Evolutionary conservation across 1,140 invertebrate species (phyloP).

Genomic region (Diabrotica virgifera): DNA sequence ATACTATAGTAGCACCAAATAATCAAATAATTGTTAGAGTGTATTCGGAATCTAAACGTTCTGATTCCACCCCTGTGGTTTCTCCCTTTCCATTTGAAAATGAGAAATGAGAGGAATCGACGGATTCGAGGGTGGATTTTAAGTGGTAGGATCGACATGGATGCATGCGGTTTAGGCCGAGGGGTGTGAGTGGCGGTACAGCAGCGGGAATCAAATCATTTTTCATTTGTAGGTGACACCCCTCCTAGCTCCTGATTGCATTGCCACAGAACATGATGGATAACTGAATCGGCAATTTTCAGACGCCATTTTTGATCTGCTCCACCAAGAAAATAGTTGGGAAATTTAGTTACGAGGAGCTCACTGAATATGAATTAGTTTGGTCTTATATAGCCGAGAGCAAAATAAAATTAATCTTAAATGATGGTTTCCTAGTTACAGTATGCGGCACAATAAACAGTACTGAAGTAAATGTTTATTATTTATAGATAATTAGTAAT

Average conservation of each 20-base stretch:
- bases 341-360: too few species aligned
- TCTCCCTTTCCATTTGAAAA: not conserved
- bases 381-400: too few species aligned
- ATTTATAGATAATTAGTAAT: too few species aligned
- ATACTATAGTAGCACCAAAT: too few species aligned
- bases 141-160: not conserved
- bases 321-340: too few species aligned
- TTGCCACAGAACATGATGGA: not conserved
- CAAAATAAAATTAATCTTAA: too few species aligned
- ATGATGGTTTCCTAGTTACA: too few species aligned
- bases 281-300: not conserved
- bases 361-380: too few species aligned
- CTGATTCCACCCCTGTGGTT: not conserved
- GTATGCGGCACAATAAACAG: too few species aligned
- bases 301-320: not conserved
- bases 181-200: not conserved
- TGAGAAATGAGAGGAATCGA: not conserved
- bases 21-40: too few species aligned
- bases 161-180: not conserved
- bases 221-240: slow-evolving; percentile 2
- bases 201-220: not conserved
- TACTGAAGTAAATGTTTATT: too few species aligned
- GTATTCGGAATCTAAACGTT: not conserved
- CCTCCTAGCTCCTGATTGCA: not conserved
- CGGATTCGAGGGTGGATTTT: not conserved